Conservation (phyloP, 2,113 vertebrate species). For the Ceuthmochares aereus region DNA sequence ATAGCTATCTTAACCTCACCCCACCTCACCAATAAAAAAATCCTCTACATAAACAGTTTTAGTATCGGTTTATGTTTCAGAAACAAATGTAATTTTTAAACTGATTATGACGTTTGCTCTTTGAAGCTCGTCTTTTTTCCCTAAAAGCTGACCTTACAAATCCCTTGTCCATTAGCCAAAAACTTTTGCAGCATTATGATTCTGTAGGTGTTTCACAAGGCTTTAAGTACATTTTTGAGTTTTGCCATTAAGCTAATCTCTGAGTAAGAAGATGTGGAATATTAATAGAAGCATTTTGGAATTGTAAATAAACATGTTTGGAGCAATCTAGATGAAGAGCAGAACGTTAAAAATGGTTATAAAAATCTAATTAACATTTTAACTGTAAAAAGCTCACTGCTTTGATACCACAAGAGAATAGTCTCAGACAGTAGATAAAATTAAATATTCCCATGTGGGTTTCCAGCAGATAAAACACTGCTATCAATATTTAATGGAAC, state of each 20-base stretch:
- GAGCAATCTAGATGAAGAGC: constrained; percentile 71
- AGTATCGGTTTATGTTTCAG: neutral
- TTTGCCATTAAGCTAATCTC: constrained; percentile 71
- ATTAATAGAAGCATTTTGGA: constrained; percentile 75
- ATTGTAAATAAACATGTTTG: constrained; percentile 80
- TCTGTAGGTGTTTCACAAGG: constrained; percentile 68
- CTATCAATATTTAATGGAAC: constrained; percentile 79
- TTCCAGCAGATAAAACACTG: constrained; percentile 68
- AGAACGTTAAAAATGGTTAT: constrained; percentile 74
- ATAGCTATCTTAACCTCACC: neutral
- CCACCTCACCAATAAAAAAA: neutral
- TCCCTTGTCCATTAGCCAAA: constrained; percentile 41
- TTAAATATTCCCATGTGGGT: constrained; percentile 71
- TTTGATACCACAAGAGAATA: constrained; percentile 65
- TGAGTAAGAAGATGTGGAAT: constrained; percentile 52
- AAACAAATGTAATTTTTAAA: neutral
- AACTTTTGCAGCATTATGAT: constrained; percentile 14
- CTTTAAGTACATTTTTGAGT: constrained; percentile 68
- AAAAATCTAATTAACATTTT: constrained; percentile 84
- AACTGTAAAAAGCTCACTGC: constrained; percentile 72
- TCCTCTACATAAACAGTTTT: neutral
- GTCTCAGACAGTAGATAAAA: constrained; percentile 75
- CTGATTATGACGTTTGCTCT: neutral
- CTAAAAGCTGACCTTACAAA: constrained; percentile 51
- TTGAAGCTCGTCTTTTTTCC: neutral